phyloP scores from a whole-genome alignment of 1,140 invertebrate species.

The Apis dorsata region DNA sequence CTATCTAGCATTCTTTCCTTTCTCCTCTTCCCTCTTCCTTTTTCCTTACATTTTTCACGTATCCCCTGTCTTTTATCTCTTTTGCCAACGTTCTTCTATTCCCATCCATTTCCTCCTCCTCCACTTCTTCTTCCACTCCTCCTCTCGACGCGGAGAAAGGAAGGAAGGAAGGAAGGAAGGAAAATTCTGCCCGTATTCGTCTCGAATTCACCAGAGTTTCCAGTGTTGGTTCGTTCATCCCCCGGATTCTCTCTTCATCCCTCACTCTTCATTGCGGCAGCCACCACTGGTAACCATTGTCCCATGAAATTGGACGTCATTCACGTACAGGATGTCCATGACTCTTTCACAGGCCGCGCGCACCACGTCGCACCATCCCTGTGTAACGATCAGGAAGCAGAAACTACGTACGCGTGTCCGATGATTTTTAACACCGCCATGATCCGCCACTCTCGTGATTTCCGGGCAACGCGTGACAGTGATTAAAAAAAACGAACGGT shows the following conservation, averaged over 20 bases:
- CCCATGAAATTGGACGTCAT: slow-evolving; percentile 73
- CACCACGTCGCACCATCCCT: slow-evolving; percentile 22
- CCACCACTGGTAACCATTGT: slow-evolving; percentile 65
- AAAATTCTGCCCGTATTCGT: neutral
- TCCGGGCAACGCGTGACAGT: slow-evolving; percentile 2
- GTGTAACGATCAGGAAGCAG: slow-evolving; percentile 44
- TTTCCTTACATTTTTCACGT: no score
- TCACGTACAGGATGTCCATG: slow-evolving; percentile 68
- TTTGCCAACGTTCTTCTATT: no score
- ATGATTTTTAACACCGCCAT: slow-evolving; percentile 18
- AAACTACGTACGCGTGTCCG: slow-evolving; percentile 33
- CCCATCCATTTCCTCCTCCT: no score
- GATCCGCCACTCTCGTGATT: slow-evolving; percentile 15
- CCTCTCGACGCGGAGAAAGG: neutral
- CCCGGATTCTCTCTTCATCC: slow-evolving; percentile 21
- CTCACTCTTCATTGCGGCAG: slow-evolving; percentile 45
- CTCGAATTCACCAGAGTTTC: slow-evolving; percentile 12
- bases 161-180: neutral
- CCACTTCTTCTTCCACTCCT: neutral
- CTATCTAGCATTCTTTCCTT: no score
- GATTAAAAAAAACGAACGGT: neutral
- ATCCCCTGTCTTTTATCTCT: no score
- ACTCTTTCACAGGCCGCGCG: slow-evolving; percentile 55
- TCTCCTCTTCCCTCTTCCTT: no score
- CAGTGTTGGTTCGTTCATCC: slow-evolving; percentile 8